A percentile compares a stretch with the other conserved stretches of the same genome.
Conservation (phyloP, 2,888 invertebrate genomes). For the Nomada lathburiana region DNA sequence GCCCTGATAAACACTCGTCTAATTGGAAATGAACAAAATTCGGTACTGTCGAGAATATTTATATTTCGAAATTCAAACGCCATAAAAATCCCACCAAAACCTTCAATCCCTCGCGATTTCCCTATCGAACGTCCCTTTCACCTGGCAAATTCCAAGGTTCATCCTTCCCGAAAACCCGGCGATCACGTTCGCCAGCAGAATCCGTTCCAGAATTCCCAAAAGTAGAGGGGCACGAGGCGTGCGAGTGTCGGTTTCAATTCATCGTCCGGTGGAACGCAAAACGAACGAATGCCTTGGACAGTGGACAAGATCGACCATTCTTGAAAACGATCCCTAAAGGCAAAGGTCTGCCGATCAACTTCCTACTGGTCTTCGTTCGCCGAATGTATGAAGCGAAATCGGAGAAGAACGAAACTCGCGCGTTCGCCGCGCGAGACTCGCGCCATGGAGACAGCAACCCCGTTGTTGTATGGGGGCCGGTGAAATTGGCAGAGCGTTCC, state of each 20-base stretch:
- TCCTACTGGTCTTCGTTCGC: conserved; percentile 10
- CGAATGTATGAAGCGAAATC: too few species aligned
- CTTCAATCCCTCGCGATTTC: background rate
- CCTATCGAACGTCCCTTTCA: too few species aligned
- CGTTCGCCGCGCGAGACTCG: conserved; percentile 17
- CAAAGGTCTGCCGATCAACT: conserved; percentile 34
- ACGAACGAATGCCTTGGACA: conserved; percentile 39
- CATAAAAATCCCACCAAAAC: background rate
- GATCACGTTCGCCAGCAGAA: background rate
- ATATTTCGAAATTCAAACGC: too few species aligned
- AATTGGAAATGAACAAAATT: too few species aligned
- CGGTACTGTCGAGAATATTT: too few species aligned
- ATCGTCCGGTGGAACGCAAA: conserved; percentile 35
- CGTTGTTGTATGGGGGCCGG: conserved; percentile 66
- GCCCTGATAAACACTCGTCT: too few species aligned
- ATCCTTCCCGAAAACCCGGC: too few species aligned
- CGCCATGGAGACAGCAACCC: conserved; percentile 40
- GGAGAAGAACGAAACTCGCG: conserved; percentile 5
- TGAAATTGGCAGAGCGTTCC: conserved; percentile 82
- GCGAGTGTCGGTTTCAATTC: conserved; percentile 6
- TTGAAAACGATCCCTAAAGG: conserved; percentile 31
- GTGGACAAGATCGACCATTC: conserved; percentile 45
- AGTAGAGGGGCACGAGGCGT: too few species aligned
- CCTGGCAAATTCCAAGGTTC: too few species aligned
- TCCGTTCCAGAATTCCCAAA: conserved; percentile 34